These are phyloP conservation scores for Cephus nigrinus DNA, from an alignment of 2,888 invertebrate species.

Conservation along the genomic window DNA sequence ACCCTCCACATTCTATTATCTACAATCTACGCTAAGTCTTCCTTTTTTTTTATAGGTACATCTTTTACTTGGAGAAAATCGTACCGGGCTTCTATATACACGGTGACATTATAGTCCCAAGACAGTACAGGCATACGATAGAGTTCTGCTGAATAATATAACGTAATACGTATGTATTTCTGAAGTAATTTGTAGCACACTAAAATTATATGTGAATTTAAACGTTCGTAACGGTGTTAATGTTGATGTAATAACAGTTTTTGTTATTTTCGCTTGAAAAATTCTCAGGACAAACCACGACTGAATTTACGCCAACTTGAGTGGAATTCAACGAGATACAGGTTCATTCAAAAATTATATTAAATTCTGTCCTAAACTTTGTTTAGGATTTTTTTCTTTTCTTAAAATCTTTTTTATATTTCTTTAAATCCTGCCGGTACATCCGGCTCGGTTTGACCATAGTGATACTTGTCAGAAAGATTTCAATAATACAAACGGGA, in stretches of 20 bases:
- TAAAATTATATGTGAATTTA: background rate
- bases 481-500: background rate
- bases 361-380: background rate
- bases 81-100: background rate
- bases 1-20: conserved; percentile 24
- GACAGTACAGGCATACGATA: background rate
- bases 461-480: background rate
- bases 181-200: background rate
- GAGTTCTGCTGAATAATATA: background rate
- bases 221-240: background rate
- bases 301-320: background rate
- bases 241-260: background rate
- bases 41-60: conserved; percentile 3
- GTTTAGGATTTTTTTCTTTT: background rate
- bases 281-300: background rate
- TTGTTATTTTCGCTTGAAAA: background rate
- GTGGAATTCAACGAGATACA: background rate
- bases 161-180: background rate
- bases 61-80: background rate
- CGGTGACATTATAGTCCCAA: background rate
- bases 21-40: conserved; percentile 36
- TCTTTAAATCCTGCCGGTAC: background rate
- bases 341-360: background rate
- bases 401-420: background rate
- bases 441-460: background rate